Percentiles rank a stretch among this genome's conserved stretches.
Evolutionary conservation across 2,888 invertebrate genomes (phyloP).

Genomic region (Coremacera marginata): DNA sequence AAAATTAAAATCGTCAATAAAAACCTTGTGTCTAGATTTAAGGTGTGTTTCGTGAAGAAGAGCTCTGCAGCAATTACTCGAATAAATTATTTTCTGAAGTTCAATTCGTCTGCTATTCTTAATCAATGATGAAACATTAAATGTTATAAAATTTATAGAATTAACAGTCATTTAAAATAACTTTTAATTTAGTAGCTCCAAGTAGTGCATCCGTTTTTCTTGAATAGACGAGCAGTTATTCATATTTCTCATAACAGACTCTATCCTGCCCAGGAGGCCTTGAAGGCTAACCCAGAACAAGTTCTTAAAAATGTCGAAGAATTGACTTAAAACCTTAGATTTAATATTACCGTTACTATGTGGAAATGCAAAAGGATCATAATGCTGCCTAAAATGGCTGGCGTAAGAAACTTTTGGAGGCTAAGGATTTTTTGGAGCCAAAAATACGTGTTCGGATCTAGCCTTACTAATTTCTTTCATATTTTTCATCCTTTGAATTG

Average conservation of each 20-base stretch:
- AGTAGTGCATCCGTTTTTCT: background rate
- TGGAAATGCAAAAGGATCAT: too few relatives aligned
- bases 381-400: background rate
- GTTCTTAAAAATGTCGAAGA: background rate
- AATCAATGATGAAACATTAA: constrained; percentile 14
- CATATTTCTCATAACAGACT: background rate
- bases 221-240: background rate
- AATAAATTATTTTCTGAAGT: background rate
- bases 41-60: background rate
- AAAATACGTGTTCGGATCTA: background rate
- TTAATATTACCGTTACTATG: background rate
- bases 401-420: background rate
- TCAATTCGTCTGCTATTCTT: constrained; percentile 13
- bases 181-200: background rate
- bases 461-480: background rate
- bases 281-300: background rate
- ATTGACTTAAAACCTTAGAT: background rate
- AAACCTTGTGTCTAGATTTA: background rate
- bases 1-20: background rate
- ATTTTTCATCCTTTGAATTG: background rate
- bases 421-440: background rate
- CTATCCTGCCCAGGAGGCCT: background rate
- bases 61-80: background rate
- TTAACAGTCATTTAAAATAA: background rate
- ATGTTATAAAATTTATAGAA: background rate